Conservation (phyloP, 2,888 invertebrate species). For the Patella depressa region DNA sequence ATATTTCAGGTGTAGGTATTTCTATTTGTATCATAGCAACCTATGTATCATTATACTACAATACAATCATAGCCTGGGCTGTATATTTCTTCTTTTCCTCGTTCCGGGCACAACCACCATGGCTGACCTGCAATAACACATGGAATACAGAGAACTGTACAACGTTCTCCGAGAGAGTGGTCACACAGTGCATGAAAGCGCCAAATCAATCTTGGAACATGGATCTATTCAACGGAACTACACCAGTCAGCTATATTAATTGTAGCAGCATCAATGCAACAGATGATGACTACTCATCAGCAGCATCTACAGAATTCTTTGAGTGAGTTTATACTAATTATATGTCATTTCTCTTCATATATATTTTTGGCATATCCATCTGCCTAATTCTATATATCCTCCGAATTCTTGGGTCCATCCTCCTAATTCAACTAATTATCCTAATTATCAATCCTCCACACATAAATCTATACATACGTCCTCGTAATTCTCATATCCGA, state of each 20-base stretch:
- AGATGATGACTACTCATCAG: constrained; percentile 34
- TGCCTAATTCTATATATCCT: no score
- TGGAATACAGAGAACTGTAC: constrained; percentile 72
- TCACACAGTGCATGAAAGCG: neutral
- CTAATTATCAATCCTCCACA: no score
- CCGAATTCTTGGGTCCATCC: no score
- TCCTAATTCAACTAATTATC: no score
- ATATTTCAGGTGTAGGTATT: constrained; percentile 87
- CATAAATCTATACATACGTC: no score
- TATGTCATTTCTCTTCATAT: neutral
- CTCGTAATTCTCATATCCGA: no score
- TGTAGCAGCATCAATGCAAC: neutral
- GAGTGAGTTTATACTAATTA: constrained; percentile 38
- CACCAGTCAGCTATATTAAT: neutral
- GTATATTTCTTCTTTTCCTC: constrained; percentile 70
- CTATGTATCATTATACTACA: constrained; percentile 86
- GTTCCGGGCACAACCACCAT: constrained; percentile 68
- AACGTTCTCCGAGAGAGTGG: constrained; percentile 73
- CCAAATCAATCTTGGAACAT: no score
- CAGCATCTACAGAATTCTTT: constrained; percentile 59
- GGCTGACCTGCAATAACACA: constrained; percentile 68
- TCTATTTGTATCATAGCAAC: constrained; percentile 92
- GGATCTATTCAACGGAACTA: neutral
- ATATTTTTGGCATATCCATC: no score
- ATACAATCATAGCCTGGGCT: constrained; percentile 97